phyloP scores from a whole-genome alignment of 2,888 invertebrate species.

The Galeruca laticollis region DNA sequence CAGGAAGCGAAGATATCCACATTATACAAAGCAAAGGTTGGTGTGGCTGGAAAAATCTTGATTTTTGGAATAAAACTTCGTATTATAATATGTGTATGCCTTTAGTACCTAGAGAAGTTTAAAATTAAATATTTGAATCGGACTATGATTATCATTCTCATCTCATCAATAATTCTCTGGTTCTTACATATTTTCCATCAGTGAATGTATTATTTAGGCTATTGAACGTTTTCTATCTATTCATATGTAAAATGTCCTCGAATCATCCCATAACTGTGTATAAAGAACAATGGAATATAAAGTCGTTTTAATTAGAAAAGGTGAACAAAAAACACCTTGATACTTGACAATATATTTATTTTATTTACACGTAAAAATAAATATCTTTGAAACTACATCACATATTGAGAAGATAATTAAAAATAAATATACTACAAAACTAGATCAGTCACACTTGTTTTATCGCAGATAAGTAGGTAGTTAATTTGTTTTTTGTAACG shows the following conservation, averaged over 20 bases:
- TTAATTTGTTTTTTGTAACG: conserved; percentile 41
- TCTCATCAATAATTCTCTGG: no score
- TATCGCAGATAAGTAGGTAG: conserved; percentile 13
- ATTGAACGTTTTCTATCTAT: no score
- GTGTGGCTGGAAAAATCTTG: conserved; percentile 96
- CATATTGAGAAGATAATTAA: conserved; percentile 26
- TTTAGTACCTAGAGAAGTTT: conserved; percentile 71
- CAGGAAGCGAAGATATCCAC: conserved; percentile 85
- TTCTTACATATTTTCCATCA: no score
- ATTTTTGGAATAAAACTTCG: conserved; percentile 95
- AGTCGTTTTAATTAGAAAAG: background rate
- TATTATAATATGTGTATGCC: conserved; percentile 98
- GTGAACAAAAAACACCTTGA: background rate
- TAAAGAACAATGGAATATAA: background rate
- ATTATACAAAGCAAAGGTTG: conserved; percentile 87
- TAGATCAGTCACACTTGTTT: conserved; percentile 26
- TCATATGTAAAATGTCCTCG: no score
- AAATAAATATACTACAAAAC: conserved; percentile 34
- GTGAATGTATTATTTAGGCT: no score
- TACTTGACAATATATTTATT: background rate
- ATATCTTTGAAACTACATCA: conserved; percentile 29
- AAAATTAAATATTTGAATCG: conserved; percentile 41
- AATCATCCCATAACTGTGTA: no score
- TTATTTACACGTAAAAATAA: conserved; percentile 40
- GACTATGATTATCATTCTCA: no score